Evolutionary conservation across 2,113 vertebrate species (phyloP), one percentile per base, ranked within the genome.

Genomic region (Sialia sialis): DNA sequence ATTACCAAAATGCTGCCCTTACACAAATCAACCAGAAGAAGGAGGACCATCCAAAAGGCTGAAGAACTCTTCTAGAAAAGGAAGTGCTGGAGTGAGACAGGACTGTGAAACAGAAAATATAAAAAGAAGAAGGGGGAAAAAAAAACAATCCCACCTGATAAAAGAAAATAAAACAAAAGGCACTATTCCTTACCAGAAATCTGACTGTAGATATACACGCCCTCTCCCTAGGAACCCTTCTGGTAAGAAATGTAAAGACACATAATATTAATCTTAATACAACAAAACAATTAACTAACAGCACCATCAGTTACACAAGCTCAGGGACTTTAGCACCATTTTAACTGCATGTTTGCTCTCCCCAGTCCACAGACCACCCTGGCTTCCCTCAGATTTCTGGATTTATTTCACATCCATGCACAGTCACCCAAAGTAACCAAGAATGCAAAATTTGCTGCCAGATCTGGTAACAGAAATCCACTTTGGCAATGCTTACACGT

Each of bases 91-190:
- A 4, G 2, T 9, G 4, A 51, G 10, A 60, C 16, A 52, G 22
- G 13, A 39, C 16, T 59, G 34, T 66, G 58, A 68, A 89, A 68
- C 9, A 86, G 30, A 75, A 39, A 72, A 76, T 21, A 4, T 38
- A 68, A 43, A 56, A 51, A 12, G 19, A 63, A 52, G 29, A 54
- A 60, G 7, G 3, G 10, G 4, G n/a, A n/a, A 4, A 27, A 79
- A 68, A 43, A 25, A 1, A 0, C 2, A 58, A 51, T 21, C 20
- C 9, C 20, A 51, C 4, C 5, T 11, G 19, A 48, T 5, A 30
- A 68, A 59, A 41, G 7, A 43, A 29, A 51, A 26, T 43, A 54
- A 46, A 84, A 48, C 13, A 80, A 55, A 60, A 56, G 14, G 9
- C 27, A 66, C 19, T 52, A 39, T 39, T 62, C 19, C 9, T 79